Conservation (phyloP, 2,113 vertebrate genomes). For the Terrapene triunguis region DNA sequence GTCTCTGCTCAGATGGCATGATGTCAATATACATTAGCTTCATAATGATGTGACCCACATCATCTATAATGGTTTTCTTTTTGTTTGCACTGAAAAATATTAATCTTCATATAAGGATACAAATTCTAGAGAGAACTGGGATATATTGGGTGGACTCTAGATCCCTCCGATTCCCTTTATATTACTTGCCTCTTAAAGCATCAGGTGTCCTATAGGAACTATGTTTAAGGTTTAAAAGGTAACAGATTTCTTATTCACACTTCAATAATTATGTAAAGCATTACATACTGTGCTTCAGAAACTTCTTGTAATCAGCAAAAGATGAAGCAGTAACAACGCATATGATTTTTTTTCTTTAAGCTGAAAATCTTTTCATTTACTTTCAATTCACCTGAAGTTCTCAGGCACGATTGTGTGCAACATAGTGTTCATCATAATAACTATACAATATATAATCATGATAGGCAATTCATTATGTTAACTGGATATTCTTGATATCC, state of each 20-base stretch:
- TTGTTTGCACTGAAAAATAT: not conserved
- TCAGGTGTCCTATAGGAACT: not conserved
- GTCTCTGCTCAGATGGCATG: constrained; percentile 74
- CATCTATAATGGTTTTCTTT: not conserved
- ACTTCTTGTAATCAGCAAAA: not conserved
- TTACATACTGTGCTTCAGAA: not conserved
- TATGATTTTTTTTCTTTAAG: not conserved
- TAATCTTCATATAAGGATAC: rapidly evolving
- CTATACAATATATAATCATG: not conserved
- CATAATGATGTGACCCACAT: constrained; percentile 24
- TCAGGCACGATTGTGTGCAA: not conserved
- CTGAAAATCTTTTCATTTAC: not conserved
- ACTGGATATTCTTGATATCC: not conserved
- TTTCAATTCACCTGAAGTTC: not conserved
- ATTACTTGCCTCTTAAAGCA: not conserved
- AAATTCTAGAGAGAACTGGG: not conserved
- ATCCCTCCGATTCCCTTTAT: rapidly evolving
- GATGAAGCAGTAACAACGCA: not conserved
- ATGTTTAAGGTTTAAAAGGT: not conserved
- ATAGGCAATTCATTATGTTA: not conserved
- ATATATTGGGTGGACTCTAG: rapidly evolving
- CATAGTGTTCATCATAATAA: not conserved
- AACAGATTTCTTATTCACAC: rapidly evolving
- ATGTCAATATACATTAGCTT: constrained; percentile 64
- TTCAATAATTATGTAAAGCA: not conserved